Conservation (phyloP, 2,113 vertebrate genomes). For the Scatophagus argus region DNA sequence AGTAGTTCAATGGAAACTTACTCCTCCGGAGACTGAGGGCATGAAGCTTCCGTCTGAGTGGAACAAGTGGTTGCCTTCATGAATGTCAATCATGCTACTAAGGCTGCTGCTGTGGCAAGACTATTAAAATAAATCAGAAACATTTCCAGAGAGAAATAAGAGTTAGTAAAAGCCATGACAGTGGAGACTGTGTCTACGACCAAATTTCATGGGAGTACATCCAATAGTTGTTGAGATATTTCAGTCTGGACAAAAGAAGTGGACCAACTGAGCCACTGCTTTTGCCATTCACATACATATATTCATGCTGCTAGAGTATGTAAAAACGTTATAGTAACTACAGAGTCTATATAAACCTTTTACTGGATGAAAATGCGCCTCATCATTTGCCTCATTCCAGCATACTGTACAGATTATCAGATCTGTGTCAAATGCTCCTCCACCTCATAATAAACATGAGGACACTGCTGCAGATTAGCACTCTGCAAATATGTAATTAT, state of each 20-base stretch:
- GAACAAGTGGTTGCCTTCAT: slow-evolving; percentile 6
- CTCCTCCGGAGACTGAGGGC: background rate
- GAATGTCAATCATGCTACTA: slow-evolving; percentile 16
- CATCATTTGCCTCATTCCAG: background rate
- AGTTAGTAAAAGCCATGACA: background rate
- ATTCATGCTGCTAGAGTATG: background rate
- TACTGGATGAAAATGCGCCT: background rate
- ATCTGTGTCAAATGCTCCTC: slow-evolving; percentile 44
- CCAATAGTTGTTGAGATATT: background rate
- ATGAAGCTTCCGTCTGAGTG: slow-evolving; percentile 13
- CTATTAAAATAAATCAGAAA: background rate
- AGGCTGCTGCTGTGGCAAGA: background rate
- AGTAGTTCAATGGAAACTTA: background rate
- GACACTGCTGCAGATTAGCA: slow-evolving; percentile 50
- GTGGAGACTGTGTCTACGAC: background rate
- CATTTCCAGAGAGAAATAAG: background rate
- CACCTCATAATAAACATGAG: slow-evolving; percentile 53
- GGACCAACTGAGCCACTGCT: background rate
- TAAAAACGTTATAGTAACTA: background rate
- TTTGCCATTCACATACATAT: background rate
- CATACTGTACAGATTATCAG: slow-evolving; percentile 33
- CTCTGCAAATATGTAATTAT: slow-evolving; percentile 64
- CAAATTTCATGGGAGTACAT: background rate
- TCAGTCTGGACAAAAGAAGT: background rate
- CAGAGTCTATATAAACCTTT: background rate